phyloP scores from a whole-genome alignment of 2,113 vertebrate species.

The Rhea pennata region DNA sequence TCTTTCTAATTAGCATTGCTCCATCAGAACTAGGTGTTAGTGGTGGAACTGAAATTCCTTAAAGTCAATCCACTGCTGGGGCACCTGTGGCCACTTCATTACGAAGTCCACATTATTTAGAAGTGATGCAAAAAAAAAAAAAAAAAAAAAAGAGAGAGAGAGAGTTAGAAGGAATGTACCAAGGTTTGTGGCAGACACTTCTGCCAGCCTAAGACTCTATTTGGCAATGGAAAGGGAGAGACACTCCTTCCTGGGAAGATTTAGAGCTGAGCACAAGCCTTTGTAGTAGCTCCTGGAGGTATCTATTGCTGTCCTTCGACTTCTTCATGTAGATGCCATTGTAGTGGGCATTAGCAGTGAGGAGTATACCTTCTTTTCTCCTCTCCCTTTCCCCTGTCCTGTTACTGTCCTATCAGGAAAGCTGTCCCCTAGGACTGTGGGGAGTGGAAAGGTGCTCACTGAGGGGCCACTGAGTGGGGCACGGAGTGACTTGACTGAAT shows the following conservation, averaged over 20 bases:
- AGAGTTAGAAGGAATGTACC: not conserved
- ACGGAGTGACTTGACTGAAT: not conserved
- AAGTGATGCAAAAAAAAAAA: too few species aligned
- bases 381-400: not conserved
- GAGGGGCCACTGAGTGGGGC: accelerated
- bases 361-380: not conserved
- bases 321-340: not conserved
- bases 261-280: not conserved
- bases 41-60: not conserved
- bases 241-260: not conserved
- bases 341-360: not conserved
- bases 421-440: accelerated
- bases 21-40: not conserved
- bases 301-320: not conserved
- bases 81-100: not conserved
- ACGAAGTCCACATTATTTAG: not conserved
- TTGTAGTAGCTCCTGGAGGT: not conserved
- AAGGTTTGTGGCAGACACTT: not conserved
- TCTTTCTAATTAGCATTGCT: not conserved
- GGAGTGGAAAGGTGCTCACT: not conserved
- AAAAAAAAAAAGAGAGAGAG: too few species aligned
- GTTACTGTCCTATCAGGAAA: not conserved
- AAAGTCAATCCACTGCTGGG: not conserved
- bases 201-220: not conserved
- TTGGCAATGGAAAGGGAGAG: not conserved